Base-by-base conservation (phyloP, 2,113 vertebrate species). In the Chrysemys picta region DNA sequence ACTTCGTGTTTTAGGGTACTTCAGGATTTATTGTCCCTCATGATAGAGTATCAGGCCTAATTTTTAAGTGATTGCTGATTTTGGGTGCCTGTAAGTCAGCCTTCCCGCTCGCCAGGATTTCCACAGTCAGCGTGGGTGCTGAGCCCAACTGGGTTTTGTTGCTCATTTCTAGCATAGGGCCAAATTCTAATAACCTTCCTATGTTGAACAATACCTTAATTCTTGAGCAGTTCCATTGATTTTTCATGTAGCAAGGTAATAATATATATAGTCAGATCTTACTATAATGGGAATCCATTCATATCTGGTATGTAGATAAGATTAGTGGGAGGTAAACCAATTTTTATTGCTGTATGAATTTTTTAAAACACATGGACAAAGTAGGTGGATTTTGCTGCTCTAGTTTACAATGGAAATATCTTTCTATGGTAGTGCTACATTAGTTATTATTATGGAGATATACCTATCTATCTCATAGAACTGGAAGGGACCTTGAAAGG, bases 141-240 rank as follows among this genome's bases (percentile, higher is more conserved):
- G 54, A 16, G 81, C 90, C n/a, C 50, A 42, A 87, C 79, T 83
- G 62, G 62, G 16, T 82, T n/a, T 87, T 76, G 22, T 22, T 25
- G 9, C 62, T 52, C 94, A 3, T 84, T 82, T 82, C 53, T 93
- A 76, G 45, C 38, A 93, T n/a, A 78, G 38, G 25, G 38, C 80
- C 53, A 47, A 0, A 0, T 29, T 92, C 65, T 72, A 5, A 72
- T n/a, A 38, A 17, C 35, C 65, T n/a, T 69, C n/a, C 65, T 72
- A 10, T 88, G 91, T 91, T 47, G 80, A 38, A 24, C 91, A 95
- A 54, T 93, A 31, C 88, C 87, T 90, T 83, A 69, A 80, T 82
- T 79, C 54, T 87, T 50, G 57, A 38, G 4, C 52, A 80, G 45
- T 47, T 93, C 31, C 14, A 29, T 12, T 88, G 86, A 38, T 10